These are phyloP conservation scores for Thecophora atra DNA, from an alignment of 2,888 invertebrate species.

Conservation along the genomic window DNA sequence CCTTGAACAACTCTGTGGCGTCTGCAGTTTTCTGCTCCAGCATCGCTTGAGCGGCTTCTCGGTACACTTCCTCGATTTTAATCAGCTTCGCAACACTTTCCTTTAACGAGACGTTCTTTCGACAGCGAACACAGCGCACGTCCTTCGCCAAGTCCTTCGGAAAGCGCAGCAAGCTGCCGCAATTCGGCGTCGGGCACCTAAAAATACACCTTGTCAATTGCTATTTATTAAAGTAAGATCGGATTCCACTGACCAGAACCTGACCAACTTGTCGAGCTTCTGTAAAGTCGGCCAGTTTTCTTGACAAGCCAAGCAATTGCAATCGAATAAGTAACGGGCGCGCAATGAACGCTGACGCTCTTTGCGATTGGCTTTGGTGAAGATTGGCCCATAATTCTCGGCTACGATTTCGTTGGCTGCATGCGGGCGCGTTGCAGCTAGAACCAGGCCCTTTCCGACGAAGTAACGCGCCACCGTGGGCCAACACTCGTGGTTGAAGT, in stretches of 20 bases:
- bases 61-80: conserved; percentile 68
- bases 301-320: conserved; percentile 76
- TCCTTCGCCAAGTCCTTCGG: conserved; percentile 65
- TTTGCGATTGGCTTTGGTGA: conserved; percentile 69
- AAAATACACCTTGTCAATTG: conserved; percentile 16
- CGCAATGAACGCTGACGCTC: conserved; percentile 74
- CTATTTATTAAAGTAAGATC: neutral
- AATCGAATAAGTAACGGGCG: conserved; percentile 82
- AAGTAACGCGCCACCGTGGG: conserved; percentile 82
- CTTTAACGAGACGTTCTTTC: conserved; percentile 67
- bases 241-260: conserved; percentile 57
- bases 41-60: conserved; percentile 65
- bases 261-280: conserved; percentile 68
- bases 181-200: conserved; percentile 69
- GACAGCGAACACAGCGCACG: conserved; percentile 69
- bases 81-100: conserved; percentile 65
- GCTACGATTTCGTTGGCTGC: conserved; percentile 74
- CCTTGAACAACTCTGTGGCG: conserved; percentile 69
- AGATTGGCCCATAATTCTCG: conserved; percentile 87
- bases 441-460: conserved; percentile 76
- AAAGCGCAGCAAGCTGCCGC: conserved; percentile 66
- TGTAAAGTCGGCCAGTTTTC: conserved; percentile 80
- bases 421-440: conserved; percentile 75
- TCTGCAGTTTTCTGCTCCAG: conserved; percentile 69
- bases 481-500: conserved; percentile 87